Base-by-base conservation (phyloP, 2,888 invertebrate genomes). In the Oithona nana region DNA sequence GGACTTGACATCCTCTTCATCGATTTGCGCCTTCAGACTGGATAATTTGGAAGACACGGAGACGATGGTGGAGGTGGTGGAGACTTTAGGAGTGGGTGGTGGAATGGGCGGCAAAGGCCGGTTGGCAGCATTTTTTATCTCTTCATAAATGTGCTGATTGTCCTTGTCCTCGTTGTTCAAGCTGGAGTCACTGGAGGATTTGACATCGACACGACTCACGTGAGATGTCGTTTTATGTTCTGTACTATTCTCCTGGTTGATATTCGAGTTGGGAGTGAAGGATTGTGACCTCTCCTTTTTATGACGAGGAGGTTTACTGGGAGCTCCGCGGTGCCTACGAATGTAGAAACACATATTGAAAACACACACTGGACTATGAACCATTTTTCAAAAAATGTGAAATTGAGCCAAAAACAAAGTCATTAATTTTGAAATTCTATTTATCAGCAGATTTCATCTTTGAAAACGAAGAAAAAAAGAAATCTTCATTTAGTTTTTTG, bases 41-140 rank as follows among this genome's bases (percentile, higher is more conserved):
- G 22, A 24, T 3, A 16, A 11, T 28, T 50, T 22, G 22, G 50
- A 54, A 4, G 28, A 24, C 39, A 39, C 39, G 39, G 39, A 39
- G 39, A 39, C 39, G 8, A 39, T 16, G 6, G 39, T 39, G 39
- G 39, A 39, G 39, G 39, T 39, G 39, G 39, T 39, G 8, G 39
- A 39, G 8, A 39, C 39, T 39, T 39, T 39, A 3, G 39, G 22
- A 48, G 16, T 56, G 20, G n/a, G 29, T 31, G 62, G 62, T n/a
- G 39, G 22, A 48, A 16, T 56, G 20, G n/a, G 29, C 24, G 62
- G 62, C 28, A 62, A 28, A 20, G 62, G 62, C 20, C 62, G 62
- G 11, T 24, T 20, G 88, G 72, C 1, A 87, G 87, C 16, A 86
- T 86, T 67, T 3, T 13, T 16, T 13, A 62, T 62, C 28, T 62